Conservation (phyloP, 2,888 invertebrate genomes). For the Polyploca ridens region DNA sequence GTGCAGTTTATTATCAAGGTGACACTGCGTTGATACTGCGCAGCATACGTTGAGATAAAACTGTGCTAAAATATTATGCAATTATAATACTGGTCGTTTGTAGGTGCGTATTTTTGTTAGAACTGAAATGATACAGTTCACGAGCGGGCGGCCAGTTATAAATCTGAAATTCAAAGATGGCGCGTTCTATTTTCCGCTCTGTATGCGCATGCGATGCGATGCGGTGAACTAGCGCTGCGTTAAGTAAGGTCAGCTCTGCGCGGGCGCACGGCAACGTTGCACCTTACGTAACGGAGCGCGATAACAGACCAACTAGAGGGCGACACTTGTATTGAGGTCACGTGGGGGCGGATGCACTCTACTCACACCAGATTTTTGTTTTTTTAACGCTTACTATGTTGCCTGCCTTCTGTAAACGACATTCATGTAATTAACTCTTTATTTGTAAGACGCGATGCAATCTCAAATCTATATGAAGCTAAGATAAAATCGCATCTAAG, state of each 20-base stretch:
- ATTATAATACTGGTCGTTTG: constrained; percentile 14
- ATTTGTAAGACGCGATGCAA: no score
- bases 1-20: constrained; percentile 60
- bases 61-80: constrained; percentile 18
- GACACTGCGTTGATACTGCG: constrained; percentile 52
- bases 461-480: background rate
- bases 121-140: background rate
- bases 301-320: constrained; percentile 37
- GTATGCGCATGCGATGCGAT: constrained; percentile 30
- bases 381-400: background rate
- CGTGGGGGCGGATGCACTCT: constrained; percentile 13
- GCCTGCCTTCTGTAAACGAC: background rate
- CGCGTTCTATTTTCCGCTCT: constrained; percentile 16
- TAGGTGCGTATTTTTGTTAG: constrained; percentile 6
- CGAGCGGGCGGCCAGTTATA: background rate
- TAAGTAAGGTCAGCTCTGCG: constrained; percentile 73
- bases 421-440: background rate
- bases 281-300: constrained; percentile 50
- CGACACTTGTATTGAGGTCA: constrained; percentile 36
- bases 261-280: constrained; percentile 41
- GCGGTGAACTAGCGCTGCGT: constrained; percentile 58
- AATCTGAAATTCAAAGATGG: constrained; percentile 5
- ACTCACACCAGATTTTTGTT: background rate
- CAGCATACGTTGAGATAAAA: constrained; percentile 12
- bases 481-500: background rate